Evolutionary conservation across 2,113 vertebrate species (phyloP), one percentile per base, ranked within the genome.

Genomic region (Sigmodon hispidus): DNA sequence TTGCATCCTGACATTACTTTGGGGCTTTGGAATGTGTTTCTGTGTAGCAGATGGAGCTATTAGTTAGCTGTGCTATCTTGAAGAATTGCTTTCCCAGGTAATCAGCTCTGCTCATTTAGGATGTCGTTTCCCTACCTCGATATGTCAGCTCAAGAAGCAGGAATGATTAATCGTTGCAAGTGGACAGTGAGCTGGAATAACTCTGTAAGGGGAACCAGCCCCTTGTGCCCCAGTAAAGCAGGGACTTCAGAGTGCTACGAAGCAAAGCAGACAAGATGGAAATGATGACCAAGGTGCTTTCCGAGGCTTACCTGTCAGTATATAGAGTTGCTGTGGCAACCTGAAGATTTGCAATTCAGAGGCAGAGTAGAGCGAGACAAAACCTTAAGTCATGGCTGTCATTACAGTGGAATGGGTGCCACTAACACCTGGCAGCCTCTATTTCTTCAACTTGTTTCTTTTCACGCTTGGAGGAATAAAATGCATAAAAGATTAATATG

Each of bases 51-150:
- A 99, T 99, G 98, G 99, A 98, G 98, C 98, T 98, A 98, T 98
- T 98, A 98, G 98, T 98, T 98, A 98, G 98, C 98, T 59, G 98
- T 96, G 98, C 98, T 98, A 93, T 98, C 98, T 98, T 98, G 98
- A 98, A 98, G 97, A 98, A 99, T 98, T 98, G 98, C 98, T 99
- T 99, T 99, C 98, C 98, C 98, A 99, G 98, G 98, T 99, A 99
- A 99, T 99, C 98, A 98, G 98, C 98, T 98, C 97, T 98, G 98
- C 98, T 99, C 98, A 98, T 99, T 99, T 98, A 98, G 98, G 98
- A 98, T 98, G 98, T 98, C 97, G 97, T 98, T 98, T 98, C 97
- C 98, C 98, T 97, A 98, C 98, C 98, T 98, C 97, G 81, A 94
- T 96, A 89, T 98, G 98, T 98, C 98, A 98, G 97, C 96, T 94